Conservation (phyloP, 2,113 vertebrate genomes). For the Hypocryptadius cinnamomeus region DNA sequence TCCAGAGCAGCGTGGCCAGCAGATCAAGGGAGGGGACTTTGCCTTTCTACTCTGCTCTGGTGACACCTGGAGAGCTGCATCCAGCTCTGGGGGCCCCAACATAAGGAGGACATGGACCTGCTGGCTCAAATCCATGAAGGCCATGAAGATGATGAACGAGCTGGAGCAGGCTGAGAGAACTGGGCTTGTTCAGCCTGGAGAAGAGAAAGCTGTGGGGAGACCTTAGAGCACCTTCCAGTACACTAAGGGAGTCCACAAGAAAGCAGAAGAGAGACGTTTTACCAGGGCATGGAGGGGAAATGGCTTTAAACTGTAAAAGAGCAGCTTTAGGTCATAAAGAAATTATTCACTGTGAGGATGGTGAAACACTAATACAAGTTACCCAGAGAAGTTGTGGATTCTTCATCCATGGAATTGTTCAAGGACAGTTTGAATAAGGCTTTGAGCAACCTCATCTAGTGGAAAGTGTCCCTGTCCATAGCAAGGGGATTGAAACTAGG, state of each 20-base stretch:
- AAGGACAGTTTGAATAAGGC: neutral
- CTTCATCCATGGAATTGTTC: neutral
- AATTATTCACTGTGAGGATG: neutral
- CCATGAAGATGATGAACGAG: neutral
- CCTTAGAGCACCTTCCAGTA: neutral
- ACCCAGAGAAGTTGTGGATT: neutral
- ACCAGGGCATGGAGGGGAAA: neutral
- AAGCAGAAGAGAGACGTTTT: neutral
- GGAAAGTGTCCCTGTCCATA: neutral
- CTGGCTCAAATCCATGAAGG: neutral
- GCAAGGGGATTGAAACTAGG: neutral
- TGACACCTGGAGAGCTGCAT: neutral
- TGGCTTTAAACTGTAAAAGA: neutral
- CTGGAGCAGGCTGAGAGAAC: neutral
- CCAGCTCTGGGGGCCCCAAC: neutral
- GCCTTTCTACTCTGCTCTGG: neutral
- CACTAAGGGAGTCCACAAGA: neutral
- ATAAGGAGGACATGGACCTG: neutral
- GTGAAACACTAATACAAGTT: neutral
- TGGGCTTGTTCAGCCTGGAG: neutral
- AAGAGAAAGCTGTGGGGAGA: neutral
- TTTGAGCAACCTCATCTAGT: neutral
- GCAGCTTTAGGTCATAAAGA: neutral
- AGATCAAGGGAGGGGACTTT: neutral
- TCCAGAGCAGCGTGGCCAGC: neutral